Evolutionary conservation across 23 tunicate species (phyloP).

Genomic region (Ascidia mentula): DNA sequence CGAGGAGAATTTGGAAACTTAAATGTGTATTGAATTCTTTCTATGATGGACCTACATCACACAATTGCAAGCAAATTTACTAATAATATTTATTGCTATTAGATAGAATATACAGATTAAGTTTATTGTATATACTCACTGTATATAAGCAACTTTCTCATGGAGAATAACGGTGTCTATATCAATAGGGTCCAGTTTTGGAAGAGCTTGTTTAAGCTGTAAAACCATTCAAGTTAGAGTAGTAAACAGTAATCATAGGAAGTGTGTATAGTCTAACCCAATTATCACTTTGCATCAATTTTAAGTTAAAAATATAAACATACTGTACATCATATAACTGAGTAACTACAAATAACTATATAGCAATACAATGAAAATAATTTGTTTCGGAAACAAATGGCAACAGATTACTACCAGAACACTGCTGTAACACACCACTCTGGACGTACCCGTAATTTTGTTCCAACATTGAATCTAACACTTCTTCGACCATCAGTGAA

Average conservation of each 20-base stretch:
- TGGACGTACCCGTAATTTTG: conserved; percentile 43
- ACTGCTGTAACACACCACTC: background rate
- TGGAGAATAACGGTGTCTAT: conserved; percentile 6
- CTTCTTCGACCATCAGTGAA: conserved; percentile 67
- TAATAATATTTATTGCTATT: background rate
- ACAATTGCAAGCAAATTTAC: background rate
- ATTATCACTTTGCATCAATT: no score
- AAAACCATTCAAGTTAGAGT: background rate
- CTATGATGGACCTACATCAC: conserved; percentile 39
- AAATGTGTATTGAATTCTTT: conserved; percentile 34
- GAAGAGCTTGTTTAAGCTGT: conserved; percentile 20
- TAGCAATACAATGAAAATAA: background rate
- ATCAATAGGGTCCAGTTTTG: conserved; percentile 14
- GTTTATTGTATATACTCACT: conserved; percentile 15
- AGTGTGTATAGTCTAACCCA: no score
- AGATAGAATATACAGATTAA: background rate
- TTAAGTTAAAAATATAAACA: background rate
- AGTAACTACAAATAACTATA: background rate
- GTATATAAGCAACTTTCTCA: conserved; percentile 29
- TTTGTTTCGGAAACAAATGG: no score
- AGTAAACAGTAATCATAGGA: no score
- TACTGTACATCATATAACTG: background rate
- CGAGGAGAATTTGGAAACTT: conserved; percentile 68
- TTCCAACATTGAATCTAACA: conserved; percentile 82
- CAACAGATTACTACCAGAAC: background rate